Evolutionary conservation across 2,888 invertebrate genomes (phyloP), one percentile per base, ranked within the genome.

Genomic region (Drosophila diplacantha): DNA sequence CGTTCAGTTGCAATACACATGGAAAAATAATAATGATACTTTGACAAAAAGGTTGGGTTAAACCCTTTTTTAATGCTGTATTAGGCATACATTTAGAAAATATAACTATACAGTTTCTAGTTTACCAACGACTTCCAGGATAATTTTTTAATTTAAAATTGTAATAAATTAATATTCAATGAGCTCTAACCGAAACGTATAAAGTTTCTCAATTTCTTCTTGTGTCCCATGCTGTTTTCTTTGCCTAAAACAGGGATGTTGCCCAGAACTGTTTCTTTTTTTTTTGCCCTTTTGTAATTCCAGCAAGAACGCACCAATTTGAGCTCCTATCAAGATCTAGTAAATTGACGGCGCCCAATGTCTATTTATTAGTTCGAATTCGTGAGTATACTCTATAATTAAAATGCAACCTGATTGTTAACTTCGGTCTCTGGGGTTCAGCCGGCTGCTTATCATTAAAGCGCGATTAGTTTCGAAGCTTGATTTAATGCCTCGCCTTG

Each of bases 311-410:
- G 38, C 9, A 24, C 37, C 18, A 32, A 31, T 18, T 55, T 20
- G 32, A 16, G 31, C 18, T 43, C 24, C 51, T 51, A 51, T 52
- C 44, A 41, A 46, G 44, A 47, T 50, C 29, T 16, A 35, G 41
- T 35, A 49, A 60, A 39, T 62, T 43, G 18, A 24, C 26, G 65
- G 65, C 61, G 65, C 61, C 51, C 43, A 31, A 38, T 41, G 51
- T 49, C 62, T 74, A 67, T 80, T 83, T 71, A 77, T 71, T 81
- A 63, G 81, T 57, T 77, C 44, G 54, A 20, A 34, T 68, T 65
- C 62, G 75, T 31, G 44, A 43, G 43, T 50, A 41, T 49, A 55
- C 26, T 57, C 16, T 64, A 71, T 77, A 76, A 82, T 82, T 76
- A 80, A 80, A 76, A 68, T 66, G 55, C 63, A 57, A 41, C 46